Evolutionary conservation across 1,140 invertebrate genomes (phyloP), one percentile per base, ranked within the genome.

Genomic region (Camponotus pennsylvanicus): DNA sequence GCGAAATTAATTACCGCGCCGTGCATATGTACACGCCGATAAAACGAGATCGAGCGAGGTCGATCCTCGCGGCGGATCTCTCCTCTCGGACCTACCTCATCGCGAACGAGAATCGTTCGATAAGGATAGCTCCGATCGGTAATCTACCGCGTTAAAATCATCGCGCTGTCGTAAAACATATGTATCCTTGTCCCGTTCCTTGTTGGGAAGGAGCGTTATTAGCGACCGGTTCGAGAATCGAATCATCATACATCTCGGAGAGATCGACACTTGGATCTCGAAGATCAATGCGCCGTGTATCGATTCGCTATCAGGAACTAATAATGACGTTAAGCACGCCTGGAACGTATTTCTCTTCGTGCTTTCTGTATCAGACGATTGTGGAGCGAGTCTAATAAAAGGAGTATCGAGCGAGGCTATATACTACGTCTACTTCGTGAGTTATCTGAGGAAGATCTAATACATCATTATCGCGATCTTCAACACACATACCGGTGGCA

Each of bases 1-100:
- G 27, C 49, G 73, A 64, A 89, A 90, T 89, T 89, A 87, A 89
- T 90, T 89, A 89, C 73, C 78, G 86, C 52, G 11, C 45, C 77
- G 64, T 69, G 34, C 73, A 49, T 78, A 66, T 34, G 75, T 69
- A 32, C 75, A 59, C 88, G 42, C 52, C 34, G 78, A 34, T 61
- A 21, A 61, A 85, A 78, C 71, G 77, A 86, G 75, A 88, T 73
- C 77, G 78, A 70, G 66, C 85, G 77, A 79, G 64, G 76, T 73
- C 79, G 78, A 70, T 71, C 59, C 42, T 27, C 59, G 27, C 27
- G 7, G n/a, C 40, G 40, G 61, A 66, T 66, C 63, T 67, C 27
- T 42, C 52, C 45, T 6, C 42, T 69, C 45, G 63, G 77, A 79
- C 63, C 77, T 79, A 69, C 77, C 63, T 79, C 77, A 69, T 69